Evolutionary conservation across 2,113 vertebrate genomes (phyloP).

Genomic region (Bufo gargarizans): DNA sequence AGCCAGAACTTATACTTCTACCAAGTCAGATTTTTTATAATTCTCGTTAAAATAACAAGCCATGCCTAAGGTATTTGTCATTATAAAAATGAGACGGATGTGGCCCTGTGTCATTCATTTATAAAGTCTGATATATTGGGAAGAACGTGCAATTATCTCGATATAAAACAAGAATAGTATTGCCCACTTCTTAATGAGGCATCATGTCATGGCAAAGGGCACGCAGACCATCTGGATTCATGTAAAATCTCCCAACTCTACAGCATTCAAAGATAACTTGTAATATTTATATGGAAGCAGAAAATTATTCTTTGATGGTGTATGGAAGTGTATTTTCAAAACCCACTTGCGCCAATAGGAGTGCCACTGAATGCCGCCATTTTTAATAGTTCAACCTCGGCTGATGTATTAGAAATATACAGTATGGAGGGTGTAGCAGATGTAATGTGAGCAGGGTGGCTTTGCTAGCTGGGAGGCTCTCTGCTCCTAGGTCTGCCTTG

Average conservation of each 20-base stretch:
- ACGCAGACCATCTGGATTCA: background rate
- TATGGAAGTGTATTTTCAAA: no score
- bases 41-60: background rate
- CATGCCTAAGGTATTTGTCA: background rate
- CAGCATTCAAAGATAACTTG: no score
- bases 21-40: background rate
- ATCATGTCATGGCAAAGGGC: background rate
- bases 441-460: no score
- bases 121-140: background rate
- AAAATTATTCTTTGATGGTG: no score
- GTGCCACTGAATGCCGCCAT: no score
- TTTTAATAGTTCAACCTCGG: no score
- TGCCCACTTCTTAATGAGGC: background rate
- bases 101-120: background rate
- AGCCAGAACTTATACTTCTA: background rate
- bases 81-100: background rate
- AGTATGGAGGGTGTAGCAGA: no score
- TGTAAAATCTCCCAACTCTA: no score
- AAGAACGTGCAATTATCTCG: background rate
- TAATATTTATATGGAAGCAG: background rate
- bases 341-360: no score
- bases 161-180: background rate
- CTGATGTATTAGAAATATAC: no score
- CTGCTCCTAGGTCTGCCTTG: no score
- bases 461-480: no score